phyloP scores from a whole-genome alignment of 1,140 invertebrate genomes.

The Camponotus pennsylvanicus region DNA sequence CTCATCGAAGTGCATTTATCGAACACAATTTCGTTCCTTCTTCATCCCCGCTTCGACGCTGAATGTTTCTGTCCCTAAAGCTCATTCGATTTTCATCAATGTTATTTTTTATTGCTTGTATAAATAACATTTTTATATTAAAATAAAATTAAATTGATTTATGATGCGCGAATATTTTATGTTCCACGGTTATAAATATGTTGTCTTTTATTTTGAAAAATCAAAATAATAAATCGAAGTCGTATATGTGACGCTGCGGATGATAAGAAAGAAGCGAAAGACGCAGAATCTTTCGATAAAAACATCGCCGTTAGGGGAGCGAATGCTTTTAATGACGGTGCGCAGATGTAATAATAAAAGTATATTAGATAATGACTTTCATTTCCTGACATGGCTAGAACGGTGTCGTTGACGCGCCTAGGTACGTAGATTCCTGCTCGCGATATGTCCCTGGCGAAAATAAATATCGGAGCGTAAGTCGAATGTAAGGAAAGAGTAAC shows the following conservation, averaged over 20 bases:
- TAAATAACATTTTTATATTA: neutral
- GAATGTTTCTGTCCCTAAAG: neutral
- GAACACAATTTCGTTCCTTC: no score
- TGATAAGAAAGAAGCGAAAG: no score
- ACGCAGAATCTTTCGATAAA: slow-evolving; percentile 16
- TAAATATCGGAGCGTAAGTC: no score
- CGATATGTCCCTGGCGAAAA: no score
- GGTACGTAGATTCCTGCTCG: neutral
- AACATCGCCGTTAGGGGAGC: slow-evolving; percentile 49
- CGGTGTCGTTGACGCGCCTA: neutral
- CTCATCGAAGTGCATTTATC: no score
- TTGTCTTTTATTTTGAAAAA: no score
- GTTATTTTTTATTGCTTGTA: neutral
- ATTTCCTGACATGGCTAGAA: slow-evolving; percentile 72
- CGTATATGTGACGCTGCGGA: neutral
- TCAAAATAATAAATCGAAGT: neutral
- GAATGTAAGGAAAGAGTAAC: no score
- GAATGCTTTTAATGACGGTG: slow-evolving; percentile 73
- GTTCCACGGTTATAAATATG: no score
- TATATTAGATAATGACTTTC: slow-evolving; percentile 80
- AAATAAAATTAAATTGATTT: no score
- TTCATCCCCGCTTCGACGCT: neutral
- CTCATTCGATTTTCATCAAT: no score
- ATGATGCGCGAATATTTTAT: no score
- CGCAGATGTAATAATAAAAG: slow-evolving; percentile 77